Evolutionary conservation across 2,113 vertebrate genomes (phyloP), one percentile per base, ranked within the genome.

Genomic region (Steatornis caripensis): DNA sequence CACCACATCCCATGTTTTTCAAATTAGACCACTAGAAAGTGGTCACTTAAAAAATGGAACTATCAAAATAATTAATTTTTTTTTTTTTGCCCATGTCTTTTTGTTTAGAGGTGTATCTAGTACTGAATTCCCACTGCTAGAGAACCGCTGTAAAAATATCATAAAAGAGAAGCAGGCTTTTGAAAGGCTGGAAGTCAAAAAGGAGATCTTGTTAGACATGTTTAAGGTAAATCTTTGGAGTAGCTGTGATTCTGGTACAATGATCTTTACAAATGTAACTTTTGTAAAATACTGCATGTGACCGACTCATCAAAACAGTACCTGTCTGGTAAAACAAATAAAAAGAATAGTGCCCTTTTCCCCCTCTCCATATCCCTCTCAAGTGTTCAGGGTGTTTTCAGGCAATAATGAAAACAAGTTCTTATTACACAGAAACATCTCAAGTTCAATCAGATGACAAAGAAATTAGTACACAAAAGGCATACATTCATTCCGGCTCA

Each of bases 141-240:
- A 98, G 96, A 96, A 86, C 43, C 48, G 30, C 30, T 98, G 98
- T 76, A 97, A 97, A 97, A 75, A 58, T 24, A 98, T 98, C 82
- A 98, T 98, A 51, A 98, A 97, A 90, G 98, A 98, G 82, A 98
- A 98, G 48, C 98, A 98, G 30, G 85, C 95, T 29, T 98, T 98
- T 84, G 98, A 98, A 95, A 98, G 98, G 22, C 69, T 98, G 62
- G 98, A 98, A 95, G 95, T 98, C 91, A 98, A 93, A 62, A 98
- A 98, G 93, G 98, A 98, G 43, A 76, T 96, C 22, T 96, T 98
- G 32, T 93, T 98, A 55, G 97, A 98, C 45, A 98, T 98, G 98
- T 98, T 98, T 79, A 98, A 98, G 98, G 98, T 98, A 97, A 97
- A 22, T 70, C 36, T 48, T 36, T 43, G 48, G 37, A 81, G 39